A percentile compares a stretch with the other conserved stretches of the same genome.
phyloP scores from a whole-genome alignment of 2,113 vertebrate species.

The Chaetorhynchus papuensis region DNA sequence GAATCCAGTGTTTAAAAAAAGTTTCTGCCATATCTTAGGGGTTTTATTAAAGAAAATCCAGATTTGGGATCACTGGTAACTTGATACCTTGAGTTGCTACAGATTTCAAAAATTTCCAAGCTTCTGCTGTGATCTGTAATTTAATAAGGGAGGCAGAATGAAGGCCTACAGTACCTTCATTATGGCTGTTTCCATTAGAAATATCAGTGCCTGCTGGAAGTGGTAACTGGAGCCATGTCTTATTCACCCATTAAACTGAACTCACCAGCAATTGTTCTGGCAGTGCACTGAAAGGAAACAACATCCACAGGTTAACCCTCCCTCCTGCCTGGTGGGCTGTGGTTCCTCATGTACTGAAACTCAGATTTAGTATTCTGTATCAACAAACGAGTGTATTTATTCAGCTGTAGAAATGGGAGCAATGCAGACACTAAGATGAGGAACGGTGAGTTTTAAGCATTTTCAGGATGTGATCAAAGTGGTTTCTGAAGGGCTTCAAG shows the following conservation, averaged over 20 bases:
- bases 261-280: not conserved
- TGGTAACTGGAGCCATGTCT: not conserved
- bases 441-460: not conserved
- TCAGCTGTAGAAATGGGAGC: not conserved
- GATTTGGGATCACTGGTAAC: not conserved
- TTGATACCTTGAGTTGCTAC: not conserved
- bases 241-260: not conserved
- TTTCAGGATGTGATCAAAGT: not conserved
- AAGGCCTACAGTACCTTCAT: not conserved
- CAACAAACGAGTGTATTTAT: not conserved
- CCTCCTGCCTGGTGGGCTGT: not conserved
- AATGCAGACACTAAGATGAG: not conserved
- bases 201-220: not conserved
- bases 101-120: not conserved
- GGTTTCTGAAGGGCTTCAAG: not conserved
- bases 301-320: not conserved
- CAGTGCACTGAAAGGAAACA: not conserved
- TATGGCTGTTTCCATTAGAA: not conserved
- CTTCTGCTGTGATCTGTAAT: not conserved
- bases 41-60: not conserved
- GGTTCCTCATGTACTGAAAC: not conserved
- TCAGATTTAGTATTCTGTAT: not conserved
- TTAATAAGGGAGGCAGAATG: not conserved
- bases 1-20: not conserved
- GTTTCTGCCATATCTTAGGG: fast-evolving